These are phyloP conservation scores for Patella pellucida DNA, from an alignment of 2,888 invertebrate genomes.

Conservation along the genomic window DNA sequence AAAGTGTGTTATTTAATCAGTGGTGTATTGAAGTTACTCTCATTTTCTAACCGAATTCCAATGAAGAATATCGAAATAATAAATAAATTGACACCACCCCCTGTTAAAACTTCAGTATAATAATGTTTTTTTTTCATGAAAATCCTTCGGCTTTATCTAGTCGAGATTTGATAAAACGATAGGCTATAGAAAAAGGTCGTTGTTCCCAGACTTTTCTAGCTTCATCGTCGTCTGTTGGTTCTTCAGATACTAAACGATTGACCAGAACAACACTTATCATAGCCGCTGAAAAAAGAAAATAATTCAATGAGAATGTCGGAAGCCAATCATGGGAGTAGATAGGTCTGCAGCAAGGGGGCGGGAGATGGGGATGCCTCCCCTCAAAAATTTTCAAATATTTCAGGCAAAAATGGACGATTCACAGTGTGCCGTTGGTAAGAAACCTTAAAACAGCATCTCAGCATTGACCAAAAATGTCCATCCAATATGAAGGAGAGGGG, in stretches of 20 bases:
- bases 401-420: neutral
- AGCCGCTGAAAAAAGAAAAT: constrained; percentile 75
- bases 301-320: neutral
- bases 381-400: neutral
- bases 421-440: neutral
- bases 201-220: constrained; percentile 91
- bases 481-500: neutral
- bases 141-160: constrained; percentile 5
- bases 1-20: too few relatives aligned
- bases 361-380: neutral
- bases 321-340: neutral
- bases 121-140: neutral
- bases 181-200: constrained; percentile 87
- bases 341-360: neutral
- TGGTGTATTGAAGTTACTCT: too few relatives aligned
- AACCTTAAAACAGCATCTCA: neutral
- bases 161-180: constrained; percentile 65
- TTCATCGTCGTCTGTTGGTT: constrained; percentile 89
- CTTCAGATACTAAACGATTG: constrained; percentile 93
- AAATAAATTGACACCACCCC: too few relatives aligned
- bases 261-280: constrained; percentile 93
- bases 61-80: too few relatives aligned
- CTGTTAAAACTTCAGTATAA: too few relatives aligned
- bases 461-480: neutral
- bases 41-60: too few relatives aligned